Base-by-base conservation (phyloP, 2,797 vertebrate species). In the Gadopsis bispinosus region DNA sequence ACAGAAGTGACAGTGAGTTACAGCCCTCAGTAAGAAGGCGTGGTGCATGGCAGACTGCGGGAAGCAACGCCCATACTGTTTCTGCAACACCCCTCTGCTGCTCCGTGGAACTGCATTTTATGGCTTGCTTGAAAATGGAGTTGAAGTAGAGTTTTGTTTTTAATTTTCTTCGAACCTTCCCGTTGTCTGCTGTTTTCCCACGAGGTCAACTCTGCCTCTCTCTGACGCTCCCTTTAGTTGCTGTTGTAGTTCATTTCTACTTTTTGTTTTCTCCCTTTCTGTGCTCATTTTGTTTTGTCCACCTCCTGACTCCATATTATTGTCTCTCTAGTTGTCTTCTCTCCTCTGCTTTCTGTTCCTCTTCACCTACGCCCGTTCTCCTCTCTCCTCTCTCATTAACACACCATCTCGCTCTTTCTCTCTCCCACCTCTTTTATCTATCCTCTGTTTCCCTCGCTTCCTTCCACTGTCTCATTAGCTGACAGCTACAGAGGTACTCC, bases 381-480 rank as follows among this genome's bases (percentile, higher is more conserved):
- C 65, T 75, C 55, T 70, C 33, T 43, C 29, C 39, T 67, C 64
- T 73, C 80, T 84, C 72, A 87, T 89, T 89, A 88, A 75, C 81
- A 75, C 81, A 22, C 75, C 55, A 68, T 75, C 76, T 67, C 55
- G 77, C 85, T 80, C 73, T 65, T 39, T 81, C 75, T 37, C 67
- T 68, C 83, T 84, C 82, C 61, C 79, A 75, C 68, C 67, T 59
- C 77, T 87, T 88, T 76, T 81, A 85, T 87, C 80, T 69, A 60
- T 72, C 78, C 84, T 73, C 75, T 72, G 61, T 80, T 90, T 83
- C 79, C 51, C 76, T 68, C 13, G 29, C 70, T 81, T 69, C 71
- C 16, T 45, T 84, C 78, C 59, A 51, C 79, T 79, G 89, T 90
- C 91, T 93, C 90, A 93, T 95, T 95, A 94, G 86, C 86, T 91